Base-by-base conservation (phyloP, 2,888 invertebrate species). In the Hartigia nigra region DNA sequence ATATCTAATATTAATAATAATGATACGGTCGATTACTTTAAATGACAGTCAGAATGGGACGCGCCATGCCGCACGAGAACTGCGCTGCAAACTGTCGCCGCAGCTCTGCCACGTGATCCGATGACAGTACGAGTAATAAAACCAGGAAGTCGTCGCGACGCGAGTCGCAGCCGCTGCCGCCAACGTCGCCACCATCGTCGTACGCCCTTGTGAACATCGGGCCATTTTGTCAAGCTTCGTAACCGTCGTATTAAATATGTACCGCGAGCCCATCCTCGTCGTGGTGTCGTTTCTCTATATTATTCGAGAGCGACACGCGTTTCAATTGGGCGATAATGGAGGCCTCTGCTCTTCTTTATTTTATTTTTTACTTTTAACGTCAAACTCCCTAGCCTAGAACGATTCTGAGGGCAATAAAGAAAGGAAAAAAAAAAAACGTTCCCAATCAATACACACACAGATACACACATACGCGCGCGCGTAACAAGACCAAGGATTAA, bases 1-100 rank as follows among this genome's bases (percentile, higher is more conserved):
- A 90, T 90, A 91, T 91, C 90, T 91, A 90, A 90, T 90, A 91
- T 90, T 91, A 91, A 90, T 89, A 88, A 89, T 90, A 89, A 88
- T 87, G 87, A 89, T 88, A 87, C 88, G 87, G 84, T 89, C 88
- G 88, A 90, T 90, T 89, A 90, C 89, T 90, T 88, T 88, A 88
- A 88, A 85, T 87, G 88, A 88, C 87, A 89, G 88, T 87, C 87
- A 55, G 55, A 89, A 86, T 87, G 88, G 85, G 85, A 82, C 81
- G 88, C 88, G 87, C 85, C 86, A 87, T 86, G 85, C 84, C 87
- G 88, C 88, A 86, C 84, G 88, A 86, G 86, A 55, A 55, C 86
- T 85, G 86, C 88, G 86, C 86, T 83, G 84, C 86, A 77, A 69
- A 80, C 76, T 78, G 78, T 23, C 55, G 55, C 23, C 32, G 87